Conservation (phyloP, 2,113 vertebrate genomes). For the Antigone vipio region DNA sequence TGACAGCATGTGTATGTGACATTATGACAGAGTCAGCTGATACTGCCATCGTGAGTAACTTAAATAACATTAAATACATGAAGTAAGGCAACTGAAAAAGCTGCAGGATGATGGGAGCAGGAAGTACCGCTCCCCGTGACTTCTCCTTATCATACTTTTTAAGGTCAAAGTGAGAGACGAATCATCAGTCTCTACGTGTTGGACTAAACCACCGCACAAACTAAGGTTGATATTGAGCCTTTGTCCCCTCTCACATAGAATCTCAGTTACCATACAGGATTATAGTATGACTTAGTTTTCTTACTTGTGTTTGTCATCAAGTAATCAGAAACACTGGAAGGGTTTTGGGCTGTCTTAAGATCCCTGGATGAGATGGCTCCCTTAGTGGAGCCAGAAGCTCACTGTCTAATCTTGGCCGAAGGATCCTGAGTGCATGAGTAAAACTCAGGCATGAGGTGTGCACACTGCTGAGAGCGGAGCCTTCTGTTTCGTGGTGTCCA, state of each 20-base stretch:
- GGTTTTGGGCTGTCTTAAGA: neutral
- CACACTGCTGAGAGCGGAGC: fast-evolving
- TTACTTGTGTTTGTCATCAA: neutral
- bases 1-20: neutral
- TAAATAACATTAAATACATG: neutral
- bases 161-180: neutral
- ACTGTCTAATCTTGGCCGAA: neutral
- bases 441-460: fast-evolving
- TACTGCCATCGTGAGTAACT: neutral
- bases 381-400: neutral
- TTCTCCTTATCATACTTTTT: neutral
- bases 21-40: neutral
- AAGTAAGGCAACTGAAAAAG: neutral
- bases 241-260: neutral
- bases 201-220: neutral
- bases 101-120: neutral
- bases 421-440: fast-evolving
- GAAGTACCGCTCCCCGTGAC: neutral
- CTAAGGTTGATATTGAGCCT: neutral
- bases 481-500: neutral
- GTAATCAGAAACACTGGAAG: neutral
- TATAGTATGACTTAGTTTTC: neutral
- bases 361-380: neutral
- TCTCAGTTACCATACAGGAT: neutral
- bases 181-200: neutral